Conservation (phyloP, 92 coral and sea anemone genomes). For the Montipora capitata region DNA sequence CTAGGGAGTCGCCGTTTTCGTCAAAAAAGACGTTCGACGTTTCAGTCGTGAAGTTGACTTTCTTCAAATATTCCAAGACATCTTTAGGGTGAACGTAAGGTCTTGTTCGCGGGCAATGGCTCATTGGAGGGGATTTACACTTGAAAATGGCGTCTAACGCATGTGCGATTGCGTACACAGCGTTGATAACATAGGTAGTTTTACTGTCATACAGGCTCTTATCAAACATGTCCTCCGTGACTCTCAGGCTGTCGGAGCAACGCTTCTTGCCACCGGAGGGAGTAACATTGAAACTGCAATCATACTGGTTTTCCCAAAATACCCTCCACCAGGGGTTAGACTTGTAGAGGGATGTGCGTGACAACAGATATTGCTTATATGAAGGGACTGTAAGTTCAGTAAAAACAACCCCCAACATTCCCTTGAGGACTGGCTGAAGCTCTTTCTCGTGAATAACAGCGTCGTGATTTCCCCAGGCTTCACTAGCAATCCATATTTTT, state of each 20-base stretch:
- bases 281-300: constrained; percentile 61
- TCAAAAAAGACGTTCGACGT: constrained; percentile 72
- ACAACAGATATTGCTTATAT: constrained; percentile 60
- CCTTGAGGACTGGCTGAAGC: constrained; percentile 65
- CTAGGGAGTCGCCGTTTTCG: constrained; percentile 80
- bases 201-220: constrained; percentile 65
- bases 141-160: constrained; percentile 80
- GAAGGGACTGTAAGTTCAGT: constrained; percentile 65
- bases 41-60: constrained; percentile 66
- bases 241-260: constrained; percentile 51
- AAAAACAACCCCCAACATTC: constrained; percentile 81
- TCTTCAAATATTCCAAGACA: constrained; percentile 68
- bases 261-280: constrained; percentile 8
- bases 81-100: constrained; percentile 70
- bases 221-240: constrained; percentile 56
- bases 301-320: constrained; percentile 80
- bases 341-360: constrained; percentile 67
- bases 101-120: constrained; percentile 65
- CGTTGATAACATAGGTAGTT: constrained; percentile 86
- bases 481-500: constrained; percentile 91
- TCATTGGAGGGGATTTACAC: constrained; percentile 58
- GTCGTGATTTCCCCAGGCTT: constrained; percentile 79
- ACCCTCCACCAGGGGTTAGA: constrained; percentile 80
- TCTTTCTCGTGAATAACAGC: constrained; percentile 8
- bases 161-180: constrained; percentile 91